Conservation (phyloP, 2,113 vertebrate genomes). For the Camelus bactrianus region DNA sequence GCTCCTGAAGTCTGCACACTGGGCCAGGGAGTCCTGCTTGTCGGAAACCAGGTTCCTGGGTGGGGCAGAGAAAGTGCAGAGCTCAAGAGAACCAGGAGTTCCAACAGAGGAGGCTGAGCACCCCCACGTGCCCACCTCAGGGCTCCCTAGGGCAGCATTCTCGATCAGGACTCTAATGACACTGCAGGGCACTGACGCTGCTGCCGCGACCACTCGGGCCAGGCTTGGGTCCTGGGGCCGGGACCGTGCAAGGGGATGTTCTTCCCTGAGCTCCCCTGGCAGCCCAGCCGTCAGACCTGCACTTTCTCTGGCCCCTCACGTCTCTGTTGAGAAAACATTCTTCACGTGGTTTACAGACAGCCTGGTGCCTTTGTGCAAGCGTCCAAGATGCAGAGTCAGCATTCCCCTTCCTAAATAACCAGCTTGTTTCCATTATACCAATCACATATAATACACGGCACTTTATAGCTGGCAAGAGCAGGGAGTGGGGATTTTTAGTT, state of each 20-base stretch:
- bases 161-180: no score
- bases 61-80: neutral
- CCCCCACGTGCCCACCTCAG: no score
- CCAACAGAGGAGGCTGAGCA: neutral
- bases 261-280: neutral
- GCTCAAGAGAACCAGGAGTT: neutral
- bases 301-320: neutral
- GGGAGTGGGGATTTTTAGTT: neutral
- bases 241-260: no score
- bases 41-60: constrained; percentile 97
- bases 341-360: neutral
- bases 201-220: no score
- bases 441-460: neutral
- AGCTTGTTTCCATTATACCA: neutral
- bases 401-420: neutral
- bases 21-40: constrained; percentile 95
- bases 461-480: neutral
- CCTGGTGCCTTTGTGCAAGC: neutral
- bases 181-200: no score
- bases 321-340: neutral
- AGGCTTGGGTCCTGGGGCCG: neutral
- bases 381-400: neutral
- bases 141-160: no score
- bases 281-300: neutral
- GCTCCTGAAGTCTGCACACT: constrained; percentile 97